Base-by-base conservation (phyloP, 2,113 vertebrate genomes). In the Isurus oxyrinchus region DNA sequence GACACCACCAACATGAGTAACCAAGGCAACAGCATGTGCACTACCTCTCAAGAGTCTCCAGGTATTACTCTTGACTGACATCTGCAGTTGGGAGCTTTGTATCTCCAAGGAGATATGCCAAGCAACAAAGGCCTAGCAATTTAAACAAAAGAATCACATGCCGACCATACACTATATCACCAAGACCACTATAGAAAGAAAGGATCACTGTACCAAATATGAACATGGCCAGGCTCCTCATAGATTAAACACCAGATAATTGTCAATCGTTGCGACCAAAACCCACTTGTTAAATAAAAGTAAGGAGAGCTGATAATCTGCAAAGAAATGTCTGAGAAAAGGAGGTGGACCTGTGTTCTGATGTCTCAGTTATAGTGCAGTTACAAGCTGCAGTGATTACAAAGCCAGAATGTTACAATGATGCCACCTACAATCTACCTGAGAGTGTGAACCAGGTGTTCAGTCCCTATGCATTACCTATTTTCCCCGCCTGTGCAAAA, bases 1-100 rank as follows among this genome's bases (percentile, higher is more conserved):
- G n/a, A 72, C 67, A 95, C 44, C 94, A 53, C 23, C 23, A 95
- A 49, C 40, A 14, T 53, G 11, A 95, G 94, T 95, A 76, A 95
- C 94, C 94, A 72, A 72, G 94, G 94, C 66, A 95, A 95, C 94
- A 53, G 94, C 40, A 95, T 6, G 67, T 72, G 66, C 25, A 69
- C 67, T 53, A 55, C 31, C 67, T 72, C 94, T 72, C 67, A 72
- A 10, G 90, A 94, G 90, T 94, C 49, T 53, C 49, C 67, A 72
- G 67, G 67, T 72, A 69, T 55, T 72, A 27, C n/a, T 27, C 66
- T 55, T 95, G 69, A 76, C 66, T 72, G 94, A 95, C 63, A 95
- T 55, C 94, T 55, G 49, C 67, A 72, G 5, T 95, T 19, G 49
- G 67, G 94, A 95, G 44, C 66, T 95, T 76, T 95, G 49, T 27